Base-by-base conservation (phyloP, 2,888 invertebrate species). In the Heteromurus nitidus region DNA sequence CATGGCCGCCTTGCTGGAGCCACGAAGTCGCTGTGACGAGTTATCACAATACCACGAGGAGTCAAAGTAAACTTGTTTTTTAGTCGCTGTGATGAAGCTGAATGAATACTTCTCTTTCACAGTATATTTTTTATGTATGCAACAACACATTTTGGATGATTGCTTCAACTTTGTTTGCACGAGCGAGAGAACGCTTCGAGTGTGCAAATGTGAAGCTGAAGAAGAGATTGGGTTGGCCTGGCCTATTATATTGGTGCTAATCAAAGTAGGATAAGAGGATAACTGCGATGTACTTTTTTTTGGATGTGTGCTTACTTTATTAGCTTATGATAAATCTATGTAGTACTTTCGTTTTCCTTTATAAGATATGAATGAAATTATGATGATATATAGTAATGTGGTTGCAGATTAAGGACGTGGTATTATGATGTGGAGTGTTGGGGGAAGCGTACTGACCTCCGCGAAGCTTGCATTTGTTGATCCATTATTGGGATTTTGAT, bases 1-100 rank as follows among this genome's bases (percentile, higher is more conserved):
- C 50, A 76, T 76, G 76, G 76, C 76, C 60, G 76, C 62, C 20
- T 24, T 28, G 67, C 80, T 80, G 80, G 80, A 80, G 80, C 80
- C 80, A 73, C 30, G 2, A 58, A 67, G 80, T 80, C 80, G 80
- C 73, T 67, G 55, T 62, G 3, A 16, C 11, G 20, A 9, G n/a
- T 20, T 13, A 31, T 30, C n/a, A 55, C n/a, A 18, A 20, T 55
- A 62, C 18, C 55, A 55, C 55, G 26, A 55, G 55, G 26, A 55
- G 55, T 24, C 55, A 26, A 24, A 26, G 26, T 55, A 1, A 11
- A 47, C 47, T 47, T 11, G 47, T 47, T 47, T 16, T 47, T 47
- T 11, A 36, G n/a, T 36, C 36, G 36, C 5, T 36, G 36, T 13
- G 36, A 36, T 36, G 36, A 5, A 36, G 36, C 5, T 36, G 13